Evolutionary conservation across 2,797 vertebrate genomes (phyloP).

Genomic region (Protosalanx chinensis): DNA sequence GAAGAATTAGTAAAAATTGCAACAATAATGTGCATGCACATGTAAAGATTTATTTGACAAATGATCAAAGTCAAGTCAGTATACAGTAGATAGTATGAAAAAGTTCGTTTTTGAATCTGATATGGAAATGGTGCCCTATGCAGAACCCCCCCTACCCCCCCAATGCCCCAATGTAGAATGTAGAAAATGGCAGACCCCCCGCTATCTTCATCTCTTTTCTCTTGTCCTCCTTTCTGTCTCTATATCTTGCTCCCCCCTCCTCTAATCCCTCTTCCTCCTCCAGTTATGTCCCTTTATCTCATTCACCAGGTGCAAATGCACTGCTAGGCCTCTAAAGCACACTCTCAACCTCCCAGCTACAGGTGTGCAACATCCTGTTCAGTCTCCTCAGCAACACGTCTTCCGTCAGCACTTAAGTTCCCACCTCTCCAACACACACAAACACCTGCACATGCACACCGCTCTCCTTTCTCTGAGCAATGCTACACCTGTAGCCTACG

Average conservation of each 20-base stretch:
- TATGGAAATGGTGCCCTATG: neutral
- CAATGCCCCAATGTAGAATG: neutral
- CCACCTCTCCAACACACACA: constrained; percentile 17
- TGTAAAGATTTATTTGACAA: too few species aligned
- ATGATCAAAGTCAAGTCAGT: too few species aligned
- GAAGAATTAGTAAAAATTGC: too few species aligned
- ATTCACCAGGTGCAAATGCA: neutral
- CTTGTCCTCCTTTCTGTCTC: neutral
- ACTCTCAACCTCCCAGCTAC: neutral
- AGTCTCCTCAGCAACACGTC: constrained; percentile 39
- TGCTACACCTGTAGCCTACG: too few species aligned
- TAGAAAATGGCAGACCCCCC: neutral
- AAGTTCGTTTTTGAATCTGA: too few species aligned
- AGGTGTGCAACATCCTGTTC: constrained; percentile 37
- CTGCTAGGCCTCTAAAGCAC: neutral
- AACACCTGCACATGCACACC: constrained; percentile 12
- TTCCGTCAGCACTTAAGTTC: constrained; percentile 61
- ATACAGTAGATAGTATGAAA: too few species aligned
- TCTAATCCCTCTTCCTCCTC: neutral
- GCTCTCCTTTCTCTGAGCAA: neutral
- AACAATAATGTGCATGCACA: too few species aligned
- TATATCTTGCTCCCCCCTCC: neutral
- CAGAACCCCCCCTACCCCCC: neutral
- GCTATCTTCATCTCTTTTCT: neutral
- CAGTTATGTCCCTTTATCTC: neutral